Conservation (phyloP, 2,888 invertebrate species). For the Crioceris asparagi region DNA sequence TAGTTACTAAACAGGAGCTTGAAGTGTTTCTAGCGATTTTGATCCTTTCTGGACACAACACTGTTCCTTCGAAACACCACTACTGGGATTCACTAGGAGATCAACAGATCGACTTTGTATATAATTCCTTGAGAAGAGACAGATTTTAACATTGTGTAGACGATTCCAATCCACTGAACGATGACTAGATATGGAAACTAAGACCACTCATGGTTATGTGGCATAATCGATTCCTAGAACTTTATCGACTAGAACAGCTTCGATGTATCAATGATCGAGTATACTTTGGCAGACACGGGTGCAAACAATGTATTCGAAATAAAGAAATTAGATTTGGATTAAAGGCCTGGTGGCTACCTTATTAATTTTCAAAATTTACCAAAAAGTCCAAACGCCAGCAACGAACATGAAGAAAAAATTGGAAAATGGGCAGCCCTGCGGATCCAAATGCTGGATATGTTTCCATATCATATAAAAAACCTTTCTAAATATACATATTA, state of each 20-base stretch:
- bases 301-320: constrained; percentile 14
- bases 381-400: constrained; percentile 7
- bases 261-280: constrained; percentile 8
- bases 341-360: constrained; percentile 9
- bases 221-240: constrained; percentile 3
- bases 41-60: constrained; percentile 2
- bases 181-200: constrained; percentile 7
- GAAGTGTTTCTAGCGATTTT: constrained; percentile 10
- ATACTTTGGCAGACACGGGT: constrained; percentile 9
- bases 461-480: constrained; percentile 2
- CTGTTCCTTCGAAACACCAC: constrained; percentile 2
- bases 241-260: constrained; percentile 7
- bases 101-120: constrained; percentile 10
- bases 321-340: constrained; percentile 12
- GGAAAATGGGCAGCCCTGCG: constrained; percentile 9
- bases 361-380: constrained; percentile 13
- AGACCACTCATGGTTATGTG: constrained; percentile 6
- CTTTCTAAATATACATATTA: constrained; percentile 8
- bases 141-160: constrained; percentile 11
- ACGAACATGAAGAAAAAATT: constrained; percentile 2
- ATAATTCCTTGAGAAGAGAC: constrained; percentile 12
- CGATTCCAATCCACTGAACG: constrained; percentile 3
- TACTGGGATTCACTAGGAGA: constrained; percentile 9
- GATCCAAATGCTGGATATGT: constrained; percentile 4
- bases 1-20: constrained; percentile 7